Conservation (phyloP, 2,113 vertebrate species). For the Pelusios castaneus region DNA sequence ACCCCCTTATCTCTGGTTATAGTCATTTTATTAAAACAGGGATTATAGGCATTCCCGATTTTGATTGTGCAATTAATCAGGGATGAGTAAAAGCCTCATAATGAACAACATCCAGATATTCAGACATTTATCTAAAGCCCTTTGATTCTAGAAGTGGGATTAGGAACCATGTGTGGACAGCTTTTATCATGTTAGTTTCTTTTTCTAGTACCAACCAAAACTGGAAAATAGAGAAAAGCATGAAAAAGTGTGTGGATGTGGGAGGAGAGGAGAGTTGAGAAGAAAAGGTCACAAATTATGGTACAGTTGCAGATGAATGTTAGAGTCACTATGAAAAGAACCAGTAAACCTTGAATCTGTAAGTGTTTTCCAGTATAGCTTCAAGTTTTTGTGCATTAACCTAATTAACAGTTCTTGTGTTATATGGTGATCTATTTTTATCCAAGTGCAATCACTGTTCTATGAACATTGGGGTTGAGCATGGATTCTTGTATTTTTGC, state of each 20-base stretch:
- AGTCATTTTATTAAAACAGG: neutral
- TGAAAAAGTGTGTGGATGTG: neutral
- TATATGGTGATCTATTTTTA: neutral
- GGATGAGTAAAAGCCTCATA: neutral
- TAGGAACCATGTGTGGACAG: neutral
- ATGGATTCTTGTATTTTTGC: neutral
- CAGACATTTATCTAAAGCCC: neutral
- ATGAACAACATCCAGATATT: neutral
- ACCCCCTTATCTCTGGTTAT: neutral
- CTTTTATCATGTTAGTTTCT: neutral
- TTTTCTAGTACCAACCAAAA: neutral
- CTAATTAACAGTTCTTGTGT: neutral
- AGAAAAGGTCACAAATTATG: neutral
- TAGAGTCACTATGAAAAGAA: neutral
- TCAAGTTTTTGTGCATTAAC: neutral
- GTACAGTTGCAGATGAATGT: neutral
- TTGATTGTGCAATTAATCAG: neutral
- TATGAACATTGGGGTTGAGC: neutral
- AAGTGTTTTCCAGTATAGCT: neutral
- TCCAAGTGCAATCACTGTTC: neutral
- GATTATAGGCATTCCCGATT: neutral
- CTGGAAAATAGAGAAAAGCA: neutral
- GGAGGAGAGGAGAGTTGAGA: neutral
- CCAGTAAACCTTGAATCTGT: fast-evolving
- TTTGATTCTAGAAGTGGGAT: neutral